phyloP scores from a whole-genome alignment of 2,113 vertebrate genomes.

The Alligator sinensis region DNA sequence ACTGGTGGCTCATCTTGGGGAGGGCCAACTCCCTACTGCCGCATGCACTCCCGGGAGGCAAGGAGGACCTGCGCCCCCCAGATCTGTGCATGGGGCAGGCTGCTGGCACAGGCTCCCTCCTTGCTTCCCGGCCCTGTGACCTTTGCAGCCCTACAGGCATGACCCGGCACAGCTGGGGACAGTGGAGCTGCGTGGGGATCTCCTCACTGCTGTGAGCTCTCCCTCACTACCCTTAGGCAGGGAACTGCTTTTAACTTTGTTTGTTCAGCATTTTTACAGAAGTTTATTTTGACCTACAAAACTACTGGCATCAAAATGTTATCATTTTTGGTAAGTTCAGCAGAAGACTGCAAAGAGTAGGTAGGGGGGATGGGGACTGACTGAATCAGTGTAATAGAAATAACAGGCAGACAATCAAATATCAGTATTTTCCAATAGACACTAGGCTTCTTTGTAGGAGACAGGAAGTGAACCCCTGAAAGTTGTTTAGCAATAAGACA shows the following conservation, averaged over 20 bases:
- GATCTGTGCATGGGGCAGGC: too few relatives aligned
- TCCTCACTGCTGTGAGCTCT: too few relatives aligned
- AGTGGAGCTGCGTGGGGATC: too few relatives aligned
- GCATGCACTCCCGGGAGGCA: too few relatives aligned
- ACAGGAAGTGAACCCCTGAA: background rate
- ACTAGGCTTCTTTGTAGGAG: background rate
- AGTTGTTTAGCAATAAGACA: background rate
- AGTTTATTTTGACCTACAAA: background rate
- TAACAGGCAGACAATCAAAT: fast-evolving
- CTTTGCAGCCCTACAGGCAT: background rate
- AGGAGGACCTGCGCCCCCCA: too few relatives aligned
- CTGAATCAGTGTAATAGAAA: background rate
- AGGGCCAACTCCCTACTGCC: too few relatives aligned
- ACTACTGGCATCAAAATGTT: background rate
- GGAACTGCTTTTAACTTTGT: background rate
- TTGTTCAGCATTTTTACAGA: background rate
- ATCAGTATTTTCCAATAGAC: background rate
- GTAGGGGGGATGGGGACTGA: background rate
- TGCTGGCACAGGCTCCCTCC: too few relatives aligned
- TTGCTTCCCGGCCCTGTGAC: background rate
- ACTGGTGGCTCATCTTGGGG: too few relatives aligned
- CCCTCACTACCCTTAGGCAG: background rate
- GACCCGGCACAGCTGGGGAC: too few relatives aligned
- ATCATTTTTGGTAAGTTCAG: background rate
- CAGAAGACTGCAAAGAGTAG: background rate